A percentile compares a stretch with the other conserved stretches of the same genome.
Evolutionary conservation across 1,140 invertebrate genomes (phyloP).

Genomic region (Hycleus cichorii): DNA sequence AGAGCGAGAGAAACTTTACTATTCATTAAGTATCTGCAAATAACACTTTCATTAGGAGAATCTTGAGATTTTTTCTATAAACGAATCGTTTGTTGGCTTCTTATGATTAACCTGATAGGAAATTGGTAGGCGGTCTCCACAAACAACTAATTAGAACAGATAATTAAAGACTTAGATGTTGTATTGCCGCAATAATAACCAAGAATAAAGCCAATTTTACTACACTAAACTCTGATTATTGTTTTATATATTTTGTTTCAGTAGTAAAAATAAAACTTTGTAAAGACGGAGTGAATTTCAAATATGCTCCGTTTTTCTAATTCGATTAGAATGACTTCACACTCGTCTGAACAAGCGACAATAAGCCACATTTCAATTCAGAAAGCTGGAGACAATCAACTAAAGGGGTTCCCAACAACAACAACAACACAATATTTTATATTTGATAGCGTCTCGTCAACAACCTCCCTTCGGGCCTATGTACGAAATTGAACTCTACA

Average conservation of each 20-base stretch:
- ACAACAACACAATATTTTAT: constrained; percentile 11
- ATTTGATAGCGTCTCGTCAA: constrained; percentile 18
- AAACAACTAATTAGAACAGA: constrained; percentile 13
- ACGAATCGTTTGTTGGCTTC: too few species aligned
- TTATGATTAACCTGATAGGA: not conserved
- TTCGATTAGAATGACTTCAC: too few species aligned
- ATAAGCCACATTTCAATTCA: not conserved
- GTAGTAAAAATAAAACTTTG: too few species aligned
- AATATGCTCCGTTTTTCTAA: too few species aligned
- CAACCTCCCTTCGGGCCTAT: constrained; percentile 13
- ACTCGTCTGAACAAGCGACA: not conserved
- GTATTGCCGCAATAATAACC: constrained; percentile 1
- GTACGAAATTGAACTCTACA: constrained; percentile 15
- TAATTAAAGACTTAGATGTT: not conserved
- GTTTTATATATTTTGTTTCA: too few species aligned
- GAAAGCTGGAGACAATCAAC: not conserved
- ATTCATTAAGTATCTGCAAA: too few species aligned
- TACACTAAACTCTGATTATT: too few species aligned
- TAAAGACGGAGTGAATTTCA: too few species aligned
- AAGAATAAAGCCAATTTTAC: not conserved
- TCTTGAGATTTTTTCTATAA: too few species aligned
- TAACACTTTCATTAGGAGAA: too few species aligned
- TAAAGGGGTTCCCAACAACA: constrained; percentile 4
- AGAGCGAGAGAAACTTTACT: too few species aligned
- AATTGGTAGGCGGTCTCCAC: not conserved